Base-by-base conservation (phyloP, 2,797 vertebrate species). In the Molossus alvarezi region DNA sequence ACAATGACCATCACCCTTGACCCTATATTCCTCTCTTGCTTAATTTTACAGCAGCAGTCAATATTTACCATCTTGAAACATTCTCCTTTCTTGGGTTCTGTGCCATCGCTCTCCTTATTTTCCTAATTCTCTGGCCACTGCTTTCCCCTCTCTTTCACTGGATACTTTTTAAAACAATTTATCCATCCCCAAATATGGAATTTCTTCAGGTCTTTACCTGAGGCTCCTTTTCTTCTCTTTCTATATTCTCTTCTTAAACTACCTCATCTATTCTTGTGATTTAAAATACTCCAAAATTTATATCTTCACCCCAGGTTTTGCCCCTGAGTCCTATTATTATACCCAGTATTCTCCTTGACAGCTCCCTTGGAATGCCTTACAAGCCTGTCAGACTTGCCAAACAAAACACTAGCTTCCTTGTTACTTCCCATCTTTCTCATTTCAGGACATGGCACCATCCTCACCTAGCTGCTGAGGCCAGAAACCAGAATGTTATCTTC, bases 311-410 rank as follows among this genome's bases (percentile, higher is more conserved):
- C 33, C 3, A 79, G 33, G 72, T 75, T 77, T 84, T 80, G 58
- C 41, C 58, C 92, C 81, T 93, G 65, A 88, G 17, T 85, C 29
- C 64, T 95, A 33, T 48, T 91, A 55, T 81, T 77, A 67, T 10
- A 58, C 14, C 23, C 9, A 80, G 8, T 76, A 76, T 91, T 93
- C 53, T 81, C 67, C 55, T 84, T 75, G 27, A 87, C 17, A 95
- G 29, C 51, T 88, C 29, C 18, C 25, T 55, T 84, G 23, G 48
- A 84, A 27, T 57, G 79, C 88, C 37, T 84, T 51, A 82, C 25
- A 60, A 82, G 29, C 71, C 41, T 92, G 11, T 91, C 60, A 71
- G 41, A 80, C 4, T 37, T 91, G 45, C 25, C 80, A 82, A 94
- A 81, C 8, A 6, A 55, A 86, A 76, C 37, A 71, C 21, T 41